Conservation (phyloP, 2,113 vertebrate species). For the Orthochromis indermauri region DNA sequence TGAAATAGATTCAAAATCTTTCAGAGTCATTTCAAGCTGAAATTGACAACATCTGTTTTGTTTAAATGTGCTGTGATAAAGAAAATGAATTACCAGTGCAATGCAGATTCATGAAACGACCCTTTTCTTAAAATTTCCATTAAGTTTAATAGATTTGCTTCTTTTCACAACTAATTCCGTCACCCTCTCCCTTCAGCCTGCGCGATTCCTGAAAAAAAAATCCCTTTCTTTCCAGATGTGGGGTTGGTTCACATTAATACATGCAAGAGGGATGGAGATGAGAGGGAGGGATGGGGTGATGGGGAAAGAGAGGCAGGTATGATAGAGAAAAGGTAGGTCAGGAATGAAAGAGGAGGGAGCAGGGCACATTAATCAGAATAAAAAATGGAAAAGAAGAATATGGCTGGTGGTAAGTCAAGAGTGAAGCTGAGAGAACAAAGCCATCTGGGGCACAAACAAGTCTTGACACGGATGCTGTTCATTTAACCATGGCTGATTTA, state of each 20-base stretch:
- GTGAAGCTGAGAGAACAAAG: slow-evolving; percentile 22
- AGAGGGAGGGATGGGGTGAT: background rate
- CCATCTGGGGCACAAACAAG: slow-evolving; percentile 50
- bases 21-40: background rate
- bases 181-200: background rate
- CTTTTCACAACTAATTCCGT: background rate
- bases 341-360: background rate
- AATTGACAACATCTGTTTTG: background rate
- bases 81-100: background rate
- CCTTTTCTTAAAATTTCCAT: background rate
- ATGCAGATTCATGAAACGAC: background rate
- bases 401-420: slow-evolving; percentile 2
- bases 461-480: slow-evolving; percentile 21
- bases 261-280: background rate
- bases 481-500: slow-evolving; percentile 57
- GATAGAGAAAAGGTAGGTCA: background rate
- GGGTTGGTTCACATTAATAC: slow-evolving; percentile 12
- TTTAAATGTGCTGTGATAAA: background rate
- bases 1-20: background rate
- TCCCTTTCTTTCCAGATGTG: slow-evolving; percentile 28
- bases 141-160: slow-evolving; percentile 2
- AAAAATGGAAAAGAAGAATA: slow-evolving; percentile 18
- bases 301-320: background rate
- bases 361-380: slow-evolving; percentile 43
- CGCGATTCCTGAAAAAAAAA: background rate